Evolutionary conservation across 2,797 vertebrate species (phyloP).

Genomic region (Lagocephalus sceleratus): DNA sequence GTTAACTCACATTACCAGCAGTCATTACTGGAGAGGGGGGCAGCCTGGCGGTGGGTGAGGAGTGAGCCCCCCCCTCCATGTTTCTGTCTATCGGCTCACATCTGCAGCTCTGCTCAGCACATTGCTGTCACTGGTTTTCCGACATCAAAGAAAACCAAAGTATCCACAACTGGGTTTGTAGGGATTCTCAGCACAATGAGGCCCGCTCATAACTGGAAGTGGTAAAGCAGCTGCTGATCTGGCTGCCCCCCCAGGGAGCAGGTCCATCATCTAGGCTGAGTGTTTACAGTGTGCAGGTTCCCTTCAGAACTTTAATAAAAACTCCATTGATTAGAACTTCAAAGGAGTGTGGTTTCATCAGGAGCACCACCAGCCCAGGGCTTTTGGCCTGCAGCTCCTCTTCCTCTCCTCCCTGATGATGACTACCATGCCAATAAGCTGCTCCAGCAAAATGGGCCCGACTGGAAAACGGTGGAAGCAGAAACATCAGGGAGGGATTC

Average conservation of each 20-base stretch:
- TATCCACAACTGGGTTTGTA: slow-evolving; percentile 32
- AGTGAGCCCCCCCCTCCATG: too few species aligned
- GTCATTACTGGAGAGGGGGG: too few species aligned
- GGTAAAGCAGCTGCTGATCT: slow-evolving; percentile 57
- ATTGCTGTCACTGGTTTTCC: slow-evolving; percentile 42
- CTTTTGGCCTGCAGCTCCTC: slow-evolving; percentile 39
- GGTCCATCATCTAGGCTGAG: slow-evolving; percentile 29
- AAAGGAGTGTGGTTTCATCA: slow-evolving; percentile 45
- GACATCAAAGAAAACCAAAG: slow-evolving; percentile 55
- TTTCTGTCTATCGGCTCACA: too few species aligned
- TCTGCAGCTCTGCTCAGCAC: slow-evolving; percentile 12
- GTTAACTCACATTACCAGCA: too few species aligned
- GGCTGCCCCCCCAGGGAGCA: slow-evolving; percentile 44
- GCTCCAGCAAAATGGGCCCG: slow-evolving; percentile 25
- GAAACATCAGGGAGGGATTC: slow-evolving; percentile 6
- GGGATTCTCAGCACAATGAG: slow-evolving; percentile 22
- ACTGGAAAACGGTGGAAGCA: slow-evolving; percentile 12
- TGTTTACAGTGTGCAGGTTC: slow-evolving; percentile 50
- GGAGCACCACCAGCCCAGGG: slow-evolving; percentile 24
- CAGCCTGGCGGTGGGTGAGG: too few species aligned
- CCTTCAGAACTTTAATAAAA: slow-evolving; percentile 46
- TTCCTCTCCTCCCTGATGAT: slow-evolving; percentile 28
- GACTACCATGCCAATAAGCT: slow-evolving; percentile 53
- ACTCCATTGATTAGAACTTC: slow-evolving; percentile 55
- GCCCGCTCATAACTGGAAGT: slow-evolving; percentile 34